Percentiles rank a stretch among this genome's conserved stretches.
Evolutionary conservation across 2,888 invertebrate genomes (phyloP).

Genomic region (Pseudococcus longispinus): DNA sequence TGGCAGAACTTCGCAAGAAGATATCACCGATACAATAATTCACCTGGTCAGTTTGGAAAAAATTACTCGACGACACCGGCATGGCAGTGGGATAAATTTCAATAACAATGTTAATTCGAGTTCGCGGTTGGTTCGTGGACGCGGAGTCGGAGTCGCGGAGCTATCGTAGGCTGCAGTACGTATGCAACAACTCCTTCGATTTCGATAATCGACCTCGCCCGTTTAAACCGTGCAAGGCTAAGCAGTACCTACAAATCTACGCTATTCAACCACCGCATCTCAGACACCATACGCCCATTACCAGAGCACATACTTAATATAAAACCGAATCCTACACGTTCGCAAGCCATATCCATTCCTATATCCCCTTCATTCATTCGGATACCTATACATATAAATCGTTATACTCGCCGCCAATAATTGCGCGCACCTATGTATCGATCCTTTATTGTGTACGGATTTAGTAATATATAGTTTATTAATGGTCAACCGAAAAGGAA

Average conservation of each 20-base stretch:
- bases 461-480: slow-evolving; percentile 9
- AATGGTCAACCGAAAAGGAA: slow-evolving; percentile 43
- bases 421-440: slow-evolving; percentile 30
- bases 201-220: slow-evolving; percentile 53
- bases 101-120: slow-evolving; percentile 41
- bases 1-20: not conserved
- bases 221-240: slow-evolving; percentile 50
- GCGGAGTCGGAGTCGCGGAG: not conserved
- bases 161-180: not conserved
- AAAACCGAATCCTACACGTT: slow-evolving; percentile 20
- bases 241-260: not conserved
- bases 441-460: not conserved
- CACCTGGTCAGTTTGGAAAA: not conserved
- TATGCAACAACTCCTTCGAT: slow-evolving; percentile 45
- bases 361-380: too few species aligned
- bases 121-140: not conserved
- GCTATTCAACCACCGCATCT: not conserved
- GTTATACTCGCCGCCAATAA: slow-evolving; percentile 12
- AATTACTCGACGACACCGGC: slow-evolving; percentile 4
- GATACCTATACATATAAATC: not conserved
- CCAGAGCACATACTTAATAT: slow-evolving; percentile 7
- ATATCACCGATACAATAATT: slow-evolving; percentile 9
- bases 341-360: not conserved
- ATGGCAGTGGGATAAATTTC: slow-evolving; percentile 40
- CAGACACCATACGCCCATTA: slow-evolving; percentile 49